Base-by-base conservation (phyloP, 2,888 invertebrate species). In the Phlogophora meticulosa region DNA sequence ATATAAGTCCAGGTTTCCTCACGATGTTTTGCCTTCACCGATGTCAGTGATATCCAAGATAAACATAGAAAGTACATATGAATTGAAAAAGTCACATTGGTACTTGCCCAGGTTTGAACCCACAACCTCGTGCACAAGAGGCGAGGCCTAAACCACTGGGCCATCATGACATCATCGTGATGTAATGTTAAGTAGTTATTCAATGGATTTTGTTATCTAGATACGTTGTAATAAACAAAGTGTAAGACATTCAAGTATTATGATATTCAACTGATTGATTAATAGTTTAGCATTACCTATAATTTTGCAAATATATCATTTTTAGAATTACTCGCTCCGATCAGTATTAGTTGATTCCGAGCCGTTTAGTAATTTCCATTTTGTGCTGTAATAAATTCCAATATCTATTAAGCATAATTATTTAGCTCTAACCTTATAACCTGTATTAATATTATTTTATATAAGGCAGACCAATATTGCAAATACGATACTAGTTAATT, bases 251-350 rank as follows among this genome's bases (percentile, higher is more conserved):
- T n/a, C n/a, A n/a, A n/a, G n/a, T n/a, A n/a, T n/a, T n/a, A n/a
- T n/a, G n/a, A n/a, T n/a, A n/a, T n/a, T 76, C 73, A 61, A 74
- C 59, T 56, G 74, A 77, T 75, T 80, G 60, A 63, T 76, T 49
- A 45, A 63, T 67, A 72, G 40, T 67, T 58, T 17, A 55, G 59
- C 40, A 62, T 55, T 51, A 65, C 65, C n/a, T n/a, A n/a, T n/a
- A n/a, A 71, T 75, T 70, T 75, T 64, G 53, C 36, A 58, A 64
- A 70, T 53, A 22, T 75, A 56, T 48, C 1, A 60, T 64, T 75
- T 60, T 69, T 56, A 63, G 69, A 63, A 59, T 69, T 24, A 45
- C 53, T 55, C 7, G 15, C 57, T 58, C 10, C 40, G 40, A 13
- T 13, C 1, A 17, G 28, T 48, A 63, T 46, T 11, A 43, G 10